Evolutionary conservation across 1,140 invertebrate species (phyloP), one percentile per base, ranked within the genome.

Genomic region (Ceratina australensis): DNA sequence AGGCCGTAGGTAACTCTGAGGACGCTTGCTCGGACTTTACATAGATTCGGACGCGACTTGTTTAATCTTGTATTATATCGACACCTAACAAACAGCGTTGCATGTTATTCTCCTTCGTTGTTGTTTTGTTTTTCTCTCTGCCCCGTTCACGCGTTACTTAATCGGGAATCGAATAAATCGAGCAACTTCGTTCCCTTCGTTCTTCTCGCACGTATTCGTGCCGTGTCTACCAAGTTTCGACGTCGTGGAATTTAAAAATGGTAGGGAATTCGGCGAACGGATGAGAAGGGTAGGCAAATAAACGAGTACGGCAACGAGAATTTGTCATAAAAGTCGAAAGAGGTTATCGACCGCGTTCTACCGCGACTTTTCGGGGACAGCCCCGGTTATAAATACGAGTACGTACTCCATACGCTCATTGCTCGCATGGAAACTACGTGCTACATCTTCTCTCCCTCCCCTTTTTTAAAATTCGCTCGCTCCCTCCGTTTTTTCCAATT

Each of bases 91-190:
- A 3, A n/a, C n/a, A n/a, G n/a, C n/a, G n/a, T n/a, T n/a, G n/a
- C n/a, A n/a, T n/a, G n/a, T n/a, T n/a, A n/a, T n/a, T n/a, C n/a
- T n/a, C n/a, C n/a, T n/a, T n/a, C n/a, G n/a, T n/a, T n/a, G n/a
- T 28, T 13, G 2, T 18, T 42, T 52, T 12, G 16, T 20, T 15
- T 24, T 5, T 28, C 18, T 8, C 52, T 13, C 10, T 16, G 4
- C n/a, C 8, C 15, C n/a, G 13, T 18, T 56, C 20, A 10, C 10
- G 20, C 20, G 18, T 13, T 12, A 50, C 52, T 50, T 67, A 74
- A 67, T 75, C 54, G 64, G 57, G 54, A 75, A 75, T 75, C 72
- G 72, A 15, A 59, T 67, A 67, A 67, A 57, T 18, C n/a, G n/a
- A n/a, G n/a, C 52, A 24, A 66, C 20, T 28, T 22, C 33, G 42